Conservation (phyloP, 2,888 invertebrate species). For the Entomobrya multifasciata region DNA sequence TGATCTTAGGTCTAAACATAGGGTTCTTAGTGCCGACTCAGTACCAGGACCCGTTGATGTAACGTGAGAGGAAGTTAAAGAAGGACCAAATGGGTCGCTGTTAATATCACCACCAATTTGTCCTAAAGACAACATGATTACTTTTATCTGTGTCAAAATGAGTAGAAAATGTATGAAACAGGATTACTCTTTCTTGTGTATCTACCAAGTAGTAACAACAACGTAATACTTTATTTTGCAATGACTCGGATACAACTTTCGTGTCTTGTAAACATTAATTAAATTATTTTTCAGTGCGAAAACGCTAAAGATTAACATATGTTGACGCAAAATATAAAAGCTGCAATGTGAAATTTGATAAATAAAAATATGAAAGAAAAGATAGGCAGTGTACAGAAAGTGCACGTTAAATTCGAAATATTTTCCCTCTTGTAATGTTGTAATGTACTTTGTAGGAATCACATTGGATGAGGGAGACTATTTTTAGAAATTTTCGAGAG, state of each 20-base stretch:
- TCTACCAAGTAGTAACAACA: no score
- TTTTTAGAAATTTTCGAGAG: conserved; percentile 25
- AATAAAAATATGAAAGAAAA: no score
- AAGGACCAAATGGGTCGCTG: background rate
- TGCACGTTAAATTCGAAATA: background rate
- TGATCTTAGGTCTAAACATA: conserved; percentile 60
- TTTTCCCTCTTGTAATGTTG: background rate
- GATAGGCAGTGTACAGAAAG: no score
- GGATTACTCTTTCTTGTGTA: no score
- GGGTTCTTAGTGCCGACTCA: conserved; percentile 61
- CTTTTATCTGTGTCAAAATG: conserved; percentile 16
- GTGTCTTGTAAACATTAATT: conserved; percentile 13
- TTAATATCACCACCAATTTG: conserved; percentile 42
- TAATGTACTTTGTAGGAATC: background rate
- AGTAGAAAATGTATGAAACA: background rate
- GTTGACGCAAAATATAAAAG: background rate
- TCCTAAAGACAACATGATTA: conserved; percentile 52
- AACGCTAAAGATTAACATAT: background rate
- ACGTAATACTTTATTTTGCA: no score
- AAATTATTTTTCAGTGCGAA: background rate
- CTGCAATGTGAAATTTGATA: no score
- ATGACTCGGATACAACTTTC: no score
- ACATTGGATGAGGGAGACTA: background rate
- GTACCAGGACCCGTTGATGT: no score
- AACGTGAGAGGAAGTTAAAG: background rate